A percentile compares a stretch with the other conserved stretches of the same genome.
Evolutionary conservation across 2,888 invertebrate genomes (phyloP).

Genomic region (Actias luna): DNA sequence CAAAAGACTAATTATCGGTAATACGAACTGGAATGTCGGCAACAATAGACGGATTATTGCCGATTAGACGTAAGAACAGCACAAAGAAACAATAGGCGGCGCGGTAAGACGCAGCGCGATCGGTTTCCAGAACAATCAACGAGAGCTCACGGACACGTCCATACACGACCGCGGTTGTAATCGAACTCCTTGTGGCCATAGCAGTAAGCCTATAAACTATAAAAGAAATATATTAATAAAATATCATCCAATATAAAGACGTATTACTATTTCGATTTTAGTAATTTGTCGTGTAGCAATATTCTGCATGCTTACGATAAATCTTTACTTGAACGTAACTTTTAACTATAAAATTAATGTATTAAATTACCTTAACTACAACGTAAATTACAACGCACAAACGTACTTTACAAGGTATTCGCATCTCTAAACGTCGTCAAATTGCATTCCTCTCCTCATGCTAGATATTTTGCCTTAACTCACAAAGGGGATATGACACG

Average conservation of each 20-base stretch:
- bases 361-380: constrained; percentile 10
- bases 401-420: constrained; percentile 40
- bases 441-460: constrained; percentile 52
- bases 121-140: too few relatives aligned
- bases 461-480: constrained; percentile 47
- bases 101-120: too few relatives aligned
- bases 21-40: too few relatives aligned
- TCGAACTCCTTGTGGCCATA: too few relatives aligned
- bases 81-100: too few relatives aligned
- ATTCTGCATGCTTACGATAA: neutral
- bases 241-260: neutral
- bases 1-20: too few relatives aligned
- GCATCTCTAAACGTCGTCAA: constrained; percentile 44
- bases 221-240: too few relatives aligned
- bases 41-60: too few relatives aligned
- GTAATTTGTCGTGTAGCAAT: neutral
- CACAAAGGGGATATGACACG: constrained; percentile 56
- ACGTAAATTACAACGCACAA: constrained; percentile 30
- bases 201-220: too few relatives aligned
- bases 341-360: neutral
- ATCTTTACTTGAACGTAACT: neutral
- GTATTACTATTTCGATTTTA: neutral
- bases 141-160: too few relatives aligned
- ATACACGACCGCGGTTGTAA: too few relatives aligned
- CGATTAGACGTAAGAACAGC: too few relatives aligned